Evolutionary conservation across 2,888 invertebrate genomes (phyloP).

Genomic region (Cryptus armator): DNA sequence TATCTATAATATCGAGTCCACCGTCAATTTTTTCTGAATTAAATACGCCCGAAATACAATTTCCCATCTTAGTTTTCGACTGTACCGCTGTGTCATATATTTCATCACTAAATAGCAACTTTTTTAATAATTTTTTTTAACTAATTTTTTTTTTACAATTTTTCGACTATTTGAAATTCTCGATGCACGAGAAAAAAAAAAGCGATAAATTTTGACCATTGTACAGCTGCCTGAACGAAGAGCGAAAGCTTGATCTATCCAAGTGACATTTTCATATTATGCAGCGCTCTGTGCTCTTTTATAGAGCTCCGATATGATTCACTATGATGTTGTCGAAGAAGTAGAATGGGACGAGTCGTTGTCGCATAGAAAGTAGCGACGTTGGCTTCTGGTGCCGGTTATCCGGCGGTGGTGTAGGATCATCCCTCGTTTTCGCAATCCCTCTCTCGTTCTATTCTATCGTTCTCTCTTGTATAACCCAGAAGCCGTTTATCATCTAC

Average conservation of each 20-base stretch:
- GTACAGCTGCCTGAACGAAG: neutral
- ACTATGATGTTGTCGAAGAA: conserved; percentile 63
- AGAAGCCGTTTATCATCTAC: conserved; percentile 85
- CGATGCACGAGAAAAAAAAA: neutral
- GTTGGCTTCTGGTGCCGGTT: conserved; percentile 66
- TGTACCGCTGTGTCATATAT: no score
- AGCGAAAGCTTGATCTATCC: neutral
- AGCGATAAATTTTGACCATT: neutral
- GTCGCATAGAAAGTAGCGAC: conserved; percentile 86
- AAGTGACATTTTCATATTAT: neutral
- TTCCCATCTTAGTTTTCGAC: no score
- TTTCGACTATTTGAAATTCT: no score
- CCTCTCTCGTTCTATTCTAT: conserved; percentile 88
- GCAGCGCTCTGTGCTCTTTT: conserved; percentile 37
- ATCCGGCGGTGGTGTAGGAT: conserved; percentile 92
- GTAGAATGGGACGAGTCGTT: conserved; percentile 94
- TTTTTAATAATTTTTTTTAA: no score
- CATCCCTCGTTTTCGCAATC: conserved; percentile 87
- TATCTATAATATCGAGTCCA: no score
- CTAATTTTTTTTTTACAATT: no score
- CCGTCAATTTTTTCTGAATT: no score
- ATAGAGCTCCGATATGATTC: conserved; percentile 52
- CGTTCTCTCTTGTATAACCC: conserved; percentile 83
- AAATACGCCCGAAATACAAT: no score
- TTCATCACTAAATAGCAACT: no score